Evolutionary conservation across 1,140 invertebrate genomes (phyloP).

Genomic region (Apis laboriosa): DNA sequence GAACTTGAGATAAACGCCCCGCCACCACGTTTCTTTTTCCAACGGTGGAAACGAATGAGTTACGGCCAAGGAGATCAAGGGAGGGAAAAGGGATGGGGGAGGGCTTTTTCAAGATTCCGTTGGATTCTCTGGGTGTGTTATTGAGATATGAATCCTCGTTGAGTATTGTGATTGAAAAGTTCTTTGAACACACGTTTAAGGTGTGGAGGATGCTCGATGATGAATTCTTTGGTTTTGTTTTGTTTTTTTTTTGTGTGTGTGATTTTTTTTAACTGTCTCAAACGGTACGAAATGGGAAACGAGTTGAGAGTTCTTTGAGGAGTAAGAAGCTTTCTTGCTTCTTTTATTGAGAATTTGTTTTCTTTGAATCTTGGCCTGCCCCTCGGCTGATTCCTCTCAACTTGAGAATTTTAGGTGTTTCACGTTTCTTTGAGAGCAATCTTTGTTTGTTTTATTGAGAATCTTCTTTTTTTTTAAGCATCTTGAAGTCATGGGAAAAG

Average conservation of each 20-base stretch:
- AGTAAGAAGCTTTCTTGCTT: not conserved
- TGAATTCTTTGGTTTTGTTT: not conserved
- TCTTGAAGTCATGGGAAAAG: too few relatives aligned
- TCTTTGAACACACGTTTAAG: not conserved
- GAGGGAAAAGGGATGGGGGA: too few relatives aligned
- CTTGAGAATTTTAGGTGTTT: too few relatives aligned
- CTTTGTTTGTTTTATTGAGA: too few relatives aligned
- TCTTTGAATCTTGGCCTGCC: not conserved
- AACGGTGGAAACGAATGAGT: conserved; percentile 1
- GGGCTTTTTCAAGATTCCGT: too few relatives aligned
- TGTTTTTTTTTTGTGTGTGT: not conserved
- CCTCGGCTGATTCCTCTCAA: too few relatives aligned
- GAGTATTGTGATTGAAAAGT: not conserved
- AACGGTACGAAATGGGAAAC: too few relatives aligned
- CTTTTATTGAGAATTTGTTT: not conserved
- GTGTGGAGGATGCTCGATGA: not conserved
- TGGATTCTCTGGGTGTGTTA: not conserved
- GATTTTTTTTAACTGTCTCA: not conserved
- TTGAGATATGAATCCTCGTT: not conserved
- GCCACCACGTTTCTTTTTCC: conserved; percentile 1
- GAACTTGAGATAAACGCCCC: conserved; percentile 15
- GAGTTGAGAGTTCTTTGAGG: not conserved
- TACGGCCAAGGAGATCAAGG: not conserved
- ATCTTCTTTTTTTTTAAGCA: too few relatives aligned
- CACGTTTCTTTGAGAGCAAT: too few relatives aligned